Conservation (phyloP, 2,797 vertebrate species). For the Sebastes kiyomatsui region DNA sequence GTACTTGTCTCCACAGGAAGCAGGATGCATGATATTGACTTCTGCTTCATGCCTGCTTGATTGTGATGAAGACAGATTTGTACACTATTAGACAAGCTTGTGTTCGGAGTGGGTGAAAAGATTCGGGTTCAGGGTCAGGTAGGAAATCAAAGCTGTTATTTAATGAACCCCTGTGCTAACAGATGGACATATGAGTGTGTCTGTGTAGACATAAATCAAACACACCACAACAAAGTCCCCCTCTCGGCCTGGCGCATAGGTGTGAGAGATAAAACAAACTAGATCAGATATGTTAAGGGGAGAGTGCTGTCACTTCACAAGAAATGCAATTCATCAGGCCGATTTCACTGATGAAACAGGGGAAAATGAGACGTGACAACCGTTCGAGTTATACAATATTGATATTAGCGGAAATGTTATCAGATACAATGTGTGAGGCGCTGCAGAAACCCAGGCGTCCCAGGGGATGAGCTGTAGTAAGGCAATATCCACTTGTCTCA, state of each 20-base stretch:
- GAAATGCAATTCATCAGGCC: slow-evolving; percentile 55
- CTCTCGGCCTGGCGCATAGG: slow-evolving; percentile 10
- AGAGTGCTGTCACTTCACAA: slow-evolving; percentile 42
- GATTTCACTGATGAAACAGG: slow-evolving; percentile 52
- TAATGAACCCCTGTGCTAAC: slow-evolving; percentile 28
- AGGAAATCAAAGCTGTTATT: slow-evolving; percentile 59
- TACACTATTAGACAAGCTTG: slow-evolving; percentile 38
- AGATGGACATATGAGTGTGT: slow-evolving; percentile 18
- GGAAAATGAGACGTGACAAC: slow-evolving; percentile 54
- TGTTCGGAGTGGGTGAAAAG: slow-evolving; percentile 27
- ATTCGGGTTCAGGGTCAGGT: slow-evolving; percentile 1
- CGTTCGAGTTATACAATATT: slow-evolving; percentile 62
- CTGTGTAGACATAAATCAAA: slow-evolving; percentile 31
- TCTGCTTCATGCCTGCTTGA: slow-evolving; percentile 59
- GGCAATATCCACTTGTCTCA: slow-evolving; percentile 48
- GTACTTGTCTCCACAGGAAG: slow-evolving; percentile 26
- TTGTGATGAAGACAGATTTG: slow-evolving; percentile 65
- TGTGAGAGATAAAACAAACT: slow-evolving; percentile 48
- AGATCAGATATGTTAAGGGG: slow-evolving; percentile 38
- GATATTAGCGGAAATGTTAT: slow-evolving; percentile 65
- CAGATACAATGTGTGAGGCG: slow-evolving; percentile 52
- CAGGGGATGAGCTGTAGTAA: slow-evolving; percentile 31
- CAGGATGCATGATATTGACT: slow-evolving; percentile 53
- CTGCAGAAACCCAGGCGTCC: slow-evolving; percentile 41
- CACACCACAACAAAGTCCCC: slow-evolving; percentile 21